A percentile compares a stretch with the other conserved stretches of the same genome.
phyloP scores from a whole-genome alignment of 2,113 vertebrate genomes.

The Elephas maximus region DNA sequence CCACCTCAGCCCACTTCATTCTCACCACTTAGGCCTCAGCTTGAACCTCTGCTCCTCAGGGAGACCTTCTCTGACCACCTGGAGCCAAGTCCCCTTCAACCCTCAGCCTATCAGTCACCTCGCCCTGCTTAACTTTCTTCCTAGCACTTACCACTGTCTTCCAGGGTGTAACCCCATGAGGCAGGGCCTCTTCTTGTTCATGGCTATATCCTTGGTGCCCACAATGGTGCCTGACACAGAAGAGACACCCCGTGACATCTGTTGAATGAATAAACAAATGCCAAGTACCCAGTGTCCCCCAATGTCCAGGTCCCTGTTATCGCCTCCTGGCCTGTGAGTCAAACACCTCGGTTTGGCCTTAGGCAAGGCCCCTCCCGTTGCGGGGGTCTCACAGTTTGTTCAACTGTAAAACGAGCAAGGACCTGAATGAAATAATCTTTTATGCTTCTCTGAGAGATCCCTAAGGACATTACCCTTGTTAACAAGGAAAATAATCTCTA shows the following conservation, averaged over 20 bases:
- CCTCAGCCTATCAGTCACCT: background rate
- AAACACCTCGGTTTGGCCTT: no score
- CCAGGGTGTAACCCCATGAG: no score
- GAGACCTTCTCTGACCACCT: background rate
- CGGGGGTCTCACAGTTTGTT: background rate
- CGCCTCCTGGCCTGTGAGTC: background rate
- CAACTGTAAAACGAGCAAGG: background rate
- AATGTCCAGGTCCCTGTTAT: background rate
- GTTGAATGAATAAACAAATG: background rate
- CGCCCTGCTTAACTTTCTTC: background rate
- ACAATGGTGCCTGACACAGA: background rate
- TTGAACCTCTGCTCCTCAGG: background rate
- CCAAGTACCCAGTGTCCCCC: background rate
- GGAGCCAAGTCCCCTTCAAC: background rate
- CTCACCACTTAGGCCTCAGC: background rate
- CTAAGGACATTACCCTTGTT: background rate
- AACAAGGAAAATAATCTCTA: background rate
- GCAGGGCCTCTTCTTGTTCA: background rate
- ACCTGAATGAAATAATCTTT: background rate
- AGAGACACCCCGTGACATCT: background rate
- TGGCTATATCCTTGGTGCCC: background rate
- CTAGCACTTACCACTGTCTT: background rate
- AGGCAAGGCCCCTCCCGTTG: background rate
- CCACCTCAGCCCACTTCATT: background rate
- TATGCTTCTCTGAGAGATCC: background rate